A percentile compares a stretch with the other conserved stretches of the same genome.
These are phyloP conservation scores for Dolichotis patagonum DNA, from an alignment of 2,113 vertebrate species.

Conservation along the genomic window DNA sequence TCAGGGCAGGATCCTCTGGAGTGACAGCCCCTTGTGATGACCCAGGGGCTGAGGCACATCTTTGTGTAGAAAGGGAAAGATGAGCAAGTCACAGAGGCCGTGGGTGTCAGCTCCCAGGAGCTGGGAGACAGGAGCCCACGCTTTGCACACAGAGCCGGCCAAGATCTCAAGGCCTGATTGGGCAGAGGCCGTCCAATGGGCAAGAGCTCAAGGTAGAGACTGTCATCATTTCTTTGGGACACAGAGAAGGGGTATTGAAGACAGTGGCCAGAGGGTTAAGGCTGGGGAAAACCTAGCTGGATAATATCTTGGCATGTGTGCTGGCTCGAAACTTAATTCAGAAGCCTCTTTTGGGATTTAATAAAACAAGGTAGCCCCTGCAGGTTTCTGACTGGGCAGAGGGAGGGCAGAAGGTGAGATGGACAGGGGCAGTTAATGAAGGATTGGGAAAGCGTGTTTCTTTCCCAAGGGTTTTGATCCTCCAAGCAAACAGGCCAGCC, in stretches of 20 bases:
- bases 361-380: not conserved
- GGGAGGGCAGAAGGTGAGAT: not conserved
- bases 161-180: not conserved
- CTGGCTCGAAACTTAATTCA: not conserved
- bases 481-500: rapidly evolving
- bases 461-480: not conserved
- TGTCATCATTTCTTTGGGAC: no score
- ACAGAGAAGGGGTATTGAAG: not conserved
- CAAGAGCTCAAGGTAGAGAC: rapidly evolving
- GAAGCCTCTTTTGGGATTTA: not conserved
- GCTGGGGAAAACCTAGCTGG: not conserved
- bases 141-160: not conserved
- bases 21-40: not conserved
- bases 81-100: rapidly evolving
- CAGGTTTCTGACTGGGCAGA: not conserved
- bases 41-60: rapidly evolving
- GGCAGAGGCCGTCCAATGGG: rapidly evolving
- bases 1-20: rapidly evolving
- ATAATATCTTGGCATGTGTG: not conserved
- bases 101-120: rapidly evolving
- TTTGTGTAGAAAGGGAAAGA: not conserved
- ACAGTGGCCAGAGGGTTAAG: no score
- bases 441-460: not conserved
- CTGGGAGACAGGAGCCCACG: no score
- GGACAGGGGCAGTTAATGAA: rapidly evolving